These are phyloP conservation scores for Liasis olivaceus DNA, from an alignment of 2,797 vertebrate genomes.

Conservation along the genomic window DNA sequence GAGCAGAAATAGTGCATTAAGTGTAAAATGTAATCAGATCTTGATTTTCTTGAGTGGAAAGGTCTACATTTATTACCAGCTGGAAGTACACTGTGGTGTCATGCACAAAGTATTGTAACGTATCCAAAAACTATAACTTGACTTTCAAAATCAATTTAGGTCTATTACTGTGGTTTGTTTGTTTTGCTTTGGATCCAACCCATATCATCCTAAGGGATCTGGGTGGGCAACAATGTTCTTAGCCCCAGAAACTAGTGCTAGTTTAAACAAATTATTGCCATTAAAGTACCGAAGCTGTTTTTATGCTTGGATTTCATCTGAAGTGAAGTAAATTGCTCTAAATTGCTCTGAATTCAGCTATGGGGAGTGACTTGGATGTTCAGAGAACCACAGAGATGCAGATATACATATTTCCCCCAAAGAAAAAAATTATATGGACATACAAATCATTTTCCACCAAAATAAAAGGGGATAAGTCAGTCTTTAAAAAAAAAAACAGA, in stretches of 20 bases:
- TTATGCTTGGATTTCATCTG: background rate
- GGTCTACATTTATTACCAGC: background rate
- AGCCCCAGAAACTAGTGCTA: background rate
- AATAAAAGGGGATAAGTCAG: background rate
- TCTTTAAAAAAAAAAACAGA: background rate
- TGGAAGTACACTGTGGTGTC: background rate
- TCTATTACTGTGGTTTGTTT: background rate
- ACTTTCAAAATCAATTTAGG: background rate
- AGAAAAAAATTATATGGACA: background rate
- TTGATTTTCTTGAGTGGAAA: background rate
- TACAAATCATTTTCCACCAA: background rate
- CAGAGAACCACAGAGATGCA: background rate
- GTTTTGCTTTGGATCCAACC: conserved; percentile 5
- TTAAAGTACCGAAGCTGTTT: background rate
- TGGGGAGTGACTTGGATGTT: background rate
- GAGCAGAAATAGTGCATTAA: background rate
- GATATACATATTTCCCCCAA: background rate
- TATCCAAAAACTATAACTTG: background rate
- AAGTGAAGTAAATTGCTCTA: background rate
- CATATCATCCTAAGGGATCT: conserved; percentile 5
- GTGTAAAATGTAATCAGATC: background rate
- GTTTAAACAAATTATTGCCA: conserved; percentile 4
- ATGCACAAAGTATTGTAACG: background rate
- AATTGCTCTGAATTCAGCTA: background rate
- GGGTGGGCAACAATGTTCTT: background rate